These are phyloP conservation scores for Upupa epops DNA, from an alignment of 2,113 vertebrate genomes.

Conservation along the genomic window DNA sequence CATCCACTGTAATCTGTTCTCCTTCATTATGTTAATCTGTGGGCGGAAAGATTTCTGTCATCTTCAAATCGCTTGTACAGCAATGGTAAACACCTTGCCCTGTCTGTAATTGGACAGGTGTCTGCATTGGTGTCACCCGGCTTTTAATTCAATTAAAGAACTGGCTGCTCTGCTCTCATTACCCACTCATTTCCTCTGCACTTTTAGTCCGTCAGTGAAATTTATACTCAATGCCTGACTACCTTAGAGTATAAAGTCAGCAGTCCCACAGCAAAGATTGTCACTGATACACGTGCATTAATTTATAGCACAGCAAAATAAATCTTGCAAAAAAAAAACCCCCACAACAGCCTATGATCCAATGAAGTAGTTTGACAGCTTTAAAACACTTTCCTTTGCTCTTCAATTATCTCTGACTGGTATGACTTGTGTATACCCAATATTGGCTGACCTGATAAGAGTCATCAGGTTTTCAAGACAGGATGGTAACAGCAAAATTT, in stretches of 20 bases:
- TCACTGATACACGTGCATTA: neutral
- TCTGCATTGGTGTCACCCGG: constrained; percentile 82
- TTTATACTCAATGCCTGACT: constrained; percentile 78
- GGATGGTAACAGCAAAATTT: neutral
- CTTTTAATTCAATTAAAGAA: constrained; percentile 99
- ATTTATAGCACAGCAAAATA: constrained; percentile 42
- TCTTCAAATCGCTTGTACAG: constrained; percentile 81
- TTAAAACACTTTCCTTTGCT: neutral
- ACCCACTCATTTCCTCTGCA: constrained; percentile 88
- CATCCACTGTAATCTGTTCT: constrained; percentile 86
- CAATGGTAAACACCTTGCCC: constrained; percentile 88
- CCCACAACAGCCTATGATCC: neutral
- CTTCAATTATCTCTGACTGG: neutral
- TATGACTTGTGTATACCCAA: neutral
- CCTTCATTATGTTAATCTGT: constrained; percentile 90
- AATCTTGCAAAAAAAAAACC: constrained; percentile 27
- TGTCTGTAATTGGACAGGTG: constrained; percentile 91
- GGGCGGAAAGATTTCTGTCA: constrained; percentile 88
- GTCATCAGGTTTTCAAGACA: neutral
- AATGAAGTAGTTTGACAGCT: neutral
- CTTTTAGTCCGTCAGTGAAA: constrained; percentile 82
- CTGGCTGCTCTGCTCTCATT: constrained; percentile 88
- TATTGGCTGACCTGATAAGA: neutral
- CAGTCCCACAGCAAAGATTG: constrained; percentile 51
- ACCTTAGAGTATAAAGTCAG: constrained; percentile 76